Evolutionary conservation across 2,113 vertebrate species (phyloP), one percentile per base, ranked within the genome.

Genomic region (Hemiscyllium ocellatum): DNA sequence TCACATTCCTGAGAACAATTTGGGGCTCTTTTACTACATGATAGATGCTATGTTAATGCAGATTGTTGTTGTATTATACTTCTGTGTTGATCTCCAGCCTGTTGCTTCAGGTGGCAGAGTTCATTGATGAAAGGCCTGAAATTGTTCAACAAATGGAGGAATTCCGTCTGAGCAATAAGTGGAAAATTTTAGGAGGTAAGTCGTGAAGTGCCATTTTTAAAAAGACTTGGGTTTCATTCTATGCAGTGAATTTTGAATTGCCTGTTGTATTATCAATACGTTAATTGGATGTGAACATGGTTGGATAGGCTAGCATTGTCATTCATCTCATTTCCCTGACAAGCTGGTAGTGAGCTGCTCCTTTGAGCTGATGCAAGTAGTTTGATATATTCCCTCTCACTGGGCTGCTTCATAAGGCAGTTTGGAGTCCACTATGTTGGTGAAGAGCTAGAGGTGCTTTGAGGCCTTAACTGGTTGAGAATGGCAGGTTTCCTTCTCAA

Each of bases 181-280:
- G 99, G 99, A 99, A 98, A 95, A 97, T 98, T 33, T 42, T 99
- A 42, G 98, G 98, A 98, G 98, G 99, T 99, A 97, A 98, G 97
- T 47, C 4, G 3, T 72, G 37, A 91, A 10, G 33, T 29, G 17
- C n/a, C 2, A 29, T 91, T 91, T 65, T 91, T 17, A 37, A 66
- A 66, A 93, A 20, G 15, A 83, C 66, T 66, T 19, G 15, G 6
- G 37, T 66, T 66, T 93, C 33, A 95, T 56, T n/a, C 69, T 52
- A 12, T 69, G 37, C 33, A 24, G 83, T 94, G 26, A 42, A 90
- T 90, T 47, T 42, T 69, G 42, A 20, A 37, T 37, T 37, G n/a
- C 33, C 56, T 22, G 7, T 8, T 66, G 15, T 66, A 15, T 6
- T 66, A 37, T 68, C 22, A 93, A 68, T 90, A 17, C 56, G 37